phyloP scores from a whole-genome alignment of 2,888 invertebrate genomes.

The Caenorhabditis macrosperma region DNA sequence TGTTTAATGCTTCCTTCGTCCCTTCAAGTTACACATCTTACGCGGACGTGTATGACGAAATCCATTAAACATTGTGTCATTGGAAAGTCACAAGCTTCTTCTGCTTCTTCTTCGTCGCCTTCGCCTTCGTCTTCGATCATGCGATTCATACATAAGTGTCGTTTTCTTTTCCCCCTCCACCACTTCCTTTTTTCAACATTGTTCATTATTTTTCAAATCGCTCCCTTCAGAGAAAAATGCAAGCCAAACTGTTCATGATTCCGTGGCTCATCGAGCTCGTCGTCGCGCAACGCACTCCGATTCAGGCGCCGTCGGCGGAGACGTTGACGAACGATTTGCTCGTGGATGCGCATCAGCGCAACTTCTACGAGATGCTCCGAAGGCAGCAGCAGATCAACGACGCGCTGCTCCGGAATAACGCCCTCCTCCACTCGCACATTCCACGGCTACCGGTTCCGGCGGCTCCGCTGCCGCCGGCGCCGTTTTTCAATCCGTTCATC shows the following conservation, averaged over 20 bases:
- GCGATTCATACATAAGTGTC: too few species aligned
- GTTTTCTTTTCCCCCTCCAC: background rate
- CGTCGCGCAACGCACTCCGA: slow-evolving; percentile 11
- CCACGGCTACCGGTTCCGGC: slow-evolving; percentile 33
- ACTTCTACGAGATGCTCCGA: slow-evolving; percentile 61
- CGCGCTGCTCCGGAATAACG: slow-evolving; percentile 63
- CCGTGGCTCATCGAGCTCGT: slow-evolving; percentile 47
- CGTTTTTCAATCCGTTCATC: slow-evolving; percentile 37
- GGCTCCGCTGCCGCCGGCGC: slow-evolving; percentile 10
- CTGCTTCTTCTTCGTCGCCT: too few species aligned
- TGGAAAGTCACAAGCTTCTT: background rate
- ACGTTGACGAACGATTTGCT: slow-evolving; percentile 36
- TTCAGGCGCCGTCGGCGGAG: slow-evolving; percentile 8
- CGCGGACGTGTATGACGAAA: too few species aligned
- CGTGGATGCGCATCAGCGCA: slow-evolving; percentile 48
- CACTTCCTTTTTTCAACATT: too few species aligned
- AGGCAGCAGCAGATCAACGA: slow-evolving; percentile 66
- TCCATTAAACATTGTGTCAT: slow-evolving; percentile 2
- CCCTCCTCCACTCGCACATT: slow-evolving; percentile 53
- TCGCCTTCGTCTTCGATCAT: too few species aligned
- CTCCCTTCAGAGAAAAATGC: too few species aligned
- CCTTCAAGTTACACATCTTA: too few species aligned
- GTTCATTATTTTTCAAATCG: too few species aligned
- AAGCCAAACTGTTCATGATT: slow-evolving; percentile 59
- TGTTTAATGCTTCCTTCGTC: too few species aligned